Conservation (phyloP, 2,113 vertebrate species). For the Ptilonorhynchus violaceus region DNA sequence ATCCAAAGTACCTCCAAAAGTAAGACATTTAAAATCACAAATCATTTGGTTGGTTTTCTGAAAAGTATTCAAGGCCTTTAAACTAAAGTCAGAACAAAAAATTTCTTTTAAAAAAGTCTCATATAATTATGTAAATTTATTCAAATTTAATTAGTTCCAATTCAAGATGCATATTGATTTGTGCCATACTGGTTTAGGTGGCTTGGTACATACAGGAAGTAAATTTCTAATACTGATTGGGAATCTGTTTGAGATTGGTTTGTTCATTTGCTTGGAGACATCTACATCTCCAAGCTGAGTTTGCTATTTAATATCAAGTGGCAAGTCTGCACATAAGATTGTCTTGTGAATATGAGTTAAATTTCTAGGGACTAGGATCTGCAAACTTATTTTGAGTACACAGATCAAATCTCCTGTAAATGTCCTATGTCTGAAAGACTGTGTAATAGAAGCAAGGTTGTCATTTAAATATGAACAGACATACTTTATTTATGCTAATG, state of each 20-base stretch:
- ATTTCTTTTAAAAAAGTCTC: background rate
- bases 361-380: background rate
- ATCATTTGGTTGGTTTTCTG: background rate
- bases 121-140: background rate
- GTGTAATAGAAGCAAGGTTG: background rate
- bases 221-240: background rate
- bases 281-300: background rate
- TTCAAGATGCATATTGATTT: background rate
- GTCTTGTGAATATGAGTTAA: background rate
- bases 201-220: background rate
- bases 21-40: background rate
- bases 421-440: background rate
- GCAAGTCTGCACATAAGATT: background rate
- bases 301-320: background rate
- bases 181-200: background rate
- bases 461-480: background rate
- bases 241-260: background rate
- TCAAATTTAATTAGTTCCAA: background rate
- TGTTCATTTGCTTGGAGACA: background rate
- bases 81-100: background rate
- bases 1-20: background rate
- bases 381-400: background rate
- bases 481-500: background rate
- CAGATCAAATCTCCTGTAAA: background rate
- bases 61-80: background rate